A percentile compares a stretch with the other conserved stretches of the same genome.
phyloP scores from a whole-genome alignment of 2,888 invertebrate species.

The Epistrophe grossulariae region DNA sequence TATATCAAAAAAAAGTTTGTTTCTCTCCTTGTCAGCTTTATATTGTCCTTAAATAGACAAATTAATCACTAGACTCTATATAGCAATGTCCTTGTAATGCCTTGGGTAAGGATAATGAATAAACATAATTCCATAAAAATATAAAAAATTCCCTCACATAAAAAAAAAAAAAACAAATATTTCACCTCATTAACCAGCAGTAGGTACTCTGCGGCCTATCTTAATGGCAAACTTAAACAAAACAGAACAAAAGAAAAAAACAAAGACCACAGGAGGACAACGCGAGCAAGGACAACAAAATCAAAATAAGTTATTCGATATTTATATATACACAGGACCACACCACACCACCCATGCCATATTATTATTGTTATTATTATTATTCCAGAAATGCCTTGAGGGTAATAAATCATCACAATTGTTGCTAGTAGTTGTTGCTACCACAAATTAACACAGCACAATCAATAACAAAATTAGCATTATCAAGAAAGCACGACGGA shows the following conservation, averaged over 20 bases:
- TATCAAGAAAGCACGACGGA: conserved; percentile 28
- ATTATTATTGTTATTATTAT: conserved; percentile 41
- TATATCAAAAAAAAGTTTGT: background rate
- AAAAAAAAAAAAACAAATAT: background rate
- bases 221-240: background rate
- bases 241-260: background rate
- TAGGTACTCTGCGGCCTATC: conserved; percentile 33
- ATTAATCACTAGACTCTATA: conserved; percentile 45
- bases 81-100: conserved; percentile 29
- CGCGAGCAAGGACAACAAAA: conserved; percentile 36
- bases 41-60: conserved; percentile 7
- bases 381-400: conserved; percentile 15
- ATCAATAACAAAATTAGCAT: conserved; percentile 65
- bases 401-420: conserved; percentile 69
- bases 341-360: conserved; percentile 5
- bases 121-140: conserved; percentile 15
- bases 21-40: background rate
- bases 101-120: conserved; percentile 35
- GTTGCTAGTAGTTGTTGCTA: conserved; percentile 35
- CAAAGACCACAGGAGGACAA: conserved; percentile 7
- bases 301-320: conserved; percentile 55
- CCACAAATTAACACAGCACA: conserved; percentile 66
- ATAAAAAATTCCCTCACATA: background rate
- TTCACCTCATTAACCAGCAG: conserved; percentile 42
- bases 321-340: background rate